Percentiles rank a stretch among this genome's conserved stretches.
phyloP scores from a whole-genome alignment of 2,113 vertebrate genomes.

The Ascaphus truei region DNA sequence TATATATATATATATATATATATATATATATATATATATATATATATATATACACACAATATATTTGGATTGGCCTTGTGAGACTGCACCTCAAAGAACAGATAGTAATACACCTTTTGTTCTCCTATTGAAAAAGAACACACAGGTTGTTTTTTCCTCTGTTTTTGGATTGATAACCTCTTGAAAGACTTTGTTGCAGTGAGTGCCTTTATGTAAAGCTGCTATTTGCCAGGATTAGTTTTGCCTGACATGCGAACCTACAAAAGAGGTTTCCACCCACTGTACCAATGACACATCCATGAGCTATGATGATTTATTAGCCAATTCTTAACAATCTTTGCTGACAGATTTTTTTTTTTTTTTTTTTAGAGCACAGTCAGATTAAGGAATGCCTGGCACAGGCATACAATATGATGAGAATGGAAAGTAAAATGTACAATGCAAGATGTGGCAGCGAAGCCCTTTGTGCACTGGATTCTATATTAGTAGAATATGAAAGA shows the following conservation, averaged over 20 bases:
- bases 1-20: too few relatives aligned
- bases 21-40: too few relatives aligned
- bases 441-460: not conserved
- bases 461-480: not conserved
- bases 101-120: not conserved
- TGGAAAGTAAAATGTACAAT: not conserved
- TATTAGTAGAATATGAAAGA: not conserved
- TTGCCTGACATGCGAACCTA: conserved; percentile 5
- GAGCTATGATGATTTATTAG: conserved; percentile 12
- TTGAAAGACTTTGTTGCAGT: conserved; percentile 5
- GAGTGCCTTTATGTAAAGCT: conserved; percentile 4
- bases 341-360: not conserved
- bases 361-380: not conserved
- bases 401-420: not conserved
- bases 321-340: not conserved
- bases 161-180: conserved; percentile 11
- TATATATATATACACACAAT: too few relatives aligned
- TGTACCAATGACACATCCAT: conserved; percentile 3
- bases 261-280: conserved; percentile 21
- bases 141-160: not conserved
- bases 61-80: too few relatives aligned
- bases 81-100: too few relatives aligned
- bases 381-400: conserved; percentile 10
- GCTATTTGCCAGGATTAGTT: conserved; percentile 21
- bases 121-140: not conserved